Evolutionary conservation across 2,113 vertebrate genomes (phyloP).

Genomic region (Oryzias curvinotus): DNA sequence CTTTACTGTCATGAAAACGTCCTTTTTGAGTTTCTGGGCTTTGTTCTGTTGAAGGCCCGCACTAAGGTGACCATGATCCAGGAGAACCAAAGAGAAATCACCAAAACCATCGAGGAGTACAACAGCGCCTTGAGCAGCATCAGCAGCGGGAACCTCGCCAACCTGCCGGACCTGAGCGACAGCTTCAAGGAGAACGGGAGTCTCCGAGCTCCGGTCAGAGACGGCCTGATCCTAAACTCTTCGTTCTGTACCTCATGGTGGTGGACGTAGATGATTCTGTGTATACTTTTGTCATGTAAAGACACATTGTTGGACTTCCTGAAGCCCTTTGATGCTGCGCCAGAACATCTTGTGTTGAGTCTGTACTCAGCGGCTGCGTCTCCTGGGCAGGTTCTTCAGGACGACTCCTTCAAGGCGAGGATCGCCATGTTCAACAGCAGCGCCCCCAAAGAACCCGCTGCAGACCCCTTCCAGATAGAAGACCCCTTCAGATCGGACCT

Average conservation of each 20-base stretch:
- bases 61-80: constrained; percentile 87
- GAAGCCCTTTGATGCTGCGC: no score
- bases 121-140: constrained; percentile 80
- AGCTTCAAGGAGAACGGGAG: constrained; percentile 78
- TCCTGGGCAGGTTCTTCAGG: constrained; percentile 65
- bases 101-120: constrained; percentile 83
- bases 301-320: no score
- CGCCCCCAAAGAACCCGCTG: constrained; percentile 73
- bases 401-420: constrained; percentile 88
- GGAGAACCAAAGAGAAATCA: constrained; percentile 85
- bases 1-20: no score
- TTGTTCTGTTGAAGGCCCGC: constrained; percentile 77
- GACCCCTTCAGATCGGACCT: constrained; percentile 93
- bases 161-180: constrained; percentile 76
- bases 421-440: constrained; percentile 84
- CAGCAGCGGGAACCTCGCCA: constrained; percentile 76
- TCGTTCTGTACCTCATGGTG: no score
- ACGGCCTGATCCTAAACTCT: no score
- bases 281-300: no score
- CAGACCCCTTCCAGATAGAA: constrained; percentile 91
- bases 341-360: no score
- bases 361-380: neutral
- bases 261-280: no score
- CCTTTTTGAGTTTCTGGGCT: no score
- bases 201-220: constrained; percentile 80